phyloP scores from a whole-genome alignment of 1,140 invertebrate species.

The Drosophila ambigua region DNA sequence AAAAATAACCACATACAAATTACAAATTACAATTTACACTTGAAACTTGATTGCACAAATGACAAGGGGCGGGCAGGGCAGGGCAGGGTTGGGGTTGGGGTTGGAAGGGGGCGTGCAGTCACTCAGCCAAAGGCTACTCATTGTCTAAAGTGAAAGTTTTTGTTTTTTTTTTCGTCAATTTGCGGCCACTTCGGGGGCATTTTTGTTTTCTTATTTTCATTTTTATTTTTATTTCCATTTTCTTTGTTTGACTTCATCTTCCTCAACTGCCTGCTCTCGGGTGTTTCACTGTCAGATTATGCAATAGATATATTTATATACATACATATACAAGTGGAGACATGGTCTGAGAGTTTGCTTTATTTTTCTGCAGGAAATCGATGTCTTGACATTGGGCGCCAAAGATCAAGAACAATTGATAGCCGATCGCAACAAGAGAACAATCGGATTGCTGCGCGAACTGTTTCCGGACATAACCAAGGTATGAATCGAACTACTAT shows the following conservation, averaged over 20 bases:
- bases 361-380: conserved; percentile 84
- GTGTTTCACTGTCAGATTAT: conserved; percentile 44
- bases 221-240: conserved; percentile 31
- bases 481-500: conserved; percentile 84
- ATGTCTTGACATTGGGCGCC: conserved; percentile 85
- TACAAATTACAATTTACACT: conserved; percentile 57
- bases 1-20: conserved; percentile 26
- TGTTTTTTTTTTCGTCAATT: conserved; percentile 52
- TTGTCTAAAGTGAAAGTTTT: conserved; percentile 71
- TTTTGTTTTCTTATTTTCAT: conserved; percentile 4
- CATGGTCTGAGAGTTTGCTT: not conserved
- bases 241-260: conserved; percentile 18
- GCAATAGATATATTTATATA: conserved; percentile 34
- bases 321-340: conserved; percentile 7
- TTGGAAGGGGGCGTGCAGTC: not conserved
- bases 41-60: conserved; percentile 64
- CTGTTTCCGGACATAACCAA: conserved; percentile 90
- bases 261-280: conserved; percentile 13
- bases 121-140: conserved; percentile 34
- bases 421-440: conserved; percentile 89
- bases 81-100: not conserved
- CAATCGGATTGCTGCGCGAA: conserved; percentile 89
- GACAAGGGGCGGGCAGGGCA: conserved; percentile 1
- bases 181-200: conserved; percentile 35
- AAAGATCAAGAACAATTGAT: conserved; percentile 84